phyloP scores from a whole-genome alignment of 2,797 vertebrate genomes.

The Huso huso region DNA sequence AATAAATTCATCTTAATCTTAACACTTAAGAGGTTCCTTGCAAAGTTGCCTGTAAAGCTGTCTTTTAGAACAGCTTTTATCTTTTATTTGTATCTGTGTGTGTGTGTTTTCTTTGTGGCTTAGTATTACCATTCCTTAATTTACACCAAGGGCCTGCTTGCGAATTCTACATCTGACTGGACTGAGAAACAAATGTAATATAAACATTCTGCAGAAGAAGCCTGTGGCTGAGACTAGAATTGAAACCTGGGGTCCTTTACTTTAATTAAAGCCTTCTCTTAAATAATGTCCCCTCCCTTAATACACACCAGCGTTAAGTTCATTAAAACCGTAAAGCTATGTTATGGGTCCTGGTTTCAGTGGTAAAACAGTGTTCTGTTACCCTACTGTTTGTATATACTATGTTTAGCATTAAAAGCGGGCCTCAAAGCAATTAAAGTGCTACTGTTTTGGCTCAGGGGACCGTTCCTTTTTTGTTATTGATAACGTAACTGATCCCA shows the following conservation, averaged over 20 bases:
- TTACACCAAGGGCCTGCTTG: too few species aligned
- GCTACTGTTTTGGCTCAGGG: conserved; percentile 58
- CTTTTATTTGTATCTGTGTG: too few species aligned
- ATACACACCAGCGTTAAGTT: conserved; percentile 60
- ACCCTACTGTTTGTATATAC: conserved; percentile 50
- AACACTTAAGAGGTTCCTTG: too few species aligned
- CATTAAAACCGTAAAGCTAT: conserved; percentile 57
- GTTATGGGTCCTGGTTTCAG: conserved; percentile 46
- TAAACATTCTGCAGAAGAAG: conserved; percentile 4
- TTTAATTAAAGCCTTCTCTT: conserved; percentile 50
- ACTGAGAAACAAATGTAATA: too few species aligned
- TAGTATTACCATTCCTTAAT: too few species aligned
- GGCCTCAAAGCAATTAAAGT: conserved; percentile 51
- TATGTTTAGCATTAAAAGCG: conserved; percentile 49
- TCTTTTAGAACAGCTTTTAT: too few species aligned
- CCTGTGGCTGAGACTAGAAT: conserved; percentile 6
- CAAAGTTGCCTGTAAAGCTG: too few species aligned
- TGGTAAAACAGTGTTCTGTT: conserved; percentile 48
- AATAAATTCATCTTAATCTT: too few species aligned
- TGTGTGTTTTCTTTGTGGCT: too few species aligned
- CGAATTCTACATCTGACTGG: too few species aligned
- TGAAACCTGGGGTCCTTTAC: conserved; percentile 35
- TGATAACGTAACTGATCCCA: conserved; percentile 69
- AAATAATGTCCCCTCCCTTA: conserved; percentile 47
- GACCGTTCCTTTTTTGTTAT: conserved; percentile 47